Percentiles rank a stretch among this genome's conserved stretches.
Conservation (phyloP, 1,140 invertebrate genomes). For the Drosophila kikkawai region DNA sequence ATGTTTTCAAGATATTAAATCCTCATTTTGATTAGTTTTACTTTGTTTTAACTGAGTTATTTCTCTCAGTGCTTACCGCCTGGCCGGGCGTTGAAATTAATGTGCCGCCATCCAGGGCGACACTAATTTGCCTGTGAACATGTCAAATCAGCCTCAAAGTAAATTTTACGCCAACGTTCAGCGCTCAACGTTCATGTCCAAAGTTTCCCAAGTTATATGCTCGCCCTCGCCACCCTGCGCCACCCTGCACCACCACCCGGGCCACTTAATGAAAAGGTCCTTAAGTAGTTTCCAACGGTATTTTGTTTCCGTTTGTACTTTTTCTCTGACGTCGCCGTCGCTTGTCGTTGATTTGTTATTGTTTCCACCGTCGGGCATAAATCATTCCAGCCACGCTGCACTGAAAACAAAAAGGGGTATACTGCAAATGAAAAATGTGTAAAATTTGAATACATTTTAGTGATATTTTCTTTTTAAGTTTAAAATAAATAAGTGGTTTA, state of each 20-base stretch:
- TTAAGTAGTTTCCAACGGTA: constrained; percentile 84
- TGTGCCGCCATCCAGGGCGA: constrained; percentile 71
- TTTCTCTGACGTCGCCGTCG: constrained; percentile 63
- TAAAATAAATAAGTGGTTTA: no score
- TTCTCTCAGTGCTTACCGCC: constrained; percentile 20
- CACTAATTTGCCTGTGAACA: constrained; percentile 83
- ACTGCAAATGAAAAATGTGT: no score
- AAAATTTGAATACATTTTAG: no score
- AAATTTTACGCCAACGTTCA: constrained; percentile 67
- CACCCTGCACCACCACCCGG: constrained; percentile 18
- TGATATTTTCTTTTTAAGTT: no score
- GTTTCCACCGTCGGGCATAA: constrained; percentile 76
- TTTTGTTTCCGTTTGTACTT: constrained; percentile 83
- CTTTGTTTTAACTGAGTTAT: fast-evolving
- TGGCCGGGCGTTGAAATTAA: constrained; percentile 69
- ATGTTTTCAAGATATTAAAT: not conserved
- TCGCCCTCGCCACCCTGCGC: constrained; percentile 3
- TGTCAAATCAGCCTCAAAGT: constrained; percentile 80
- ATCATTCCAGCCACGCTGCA: constrained; percentile 51
- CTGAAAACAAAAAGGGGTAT: not conserved
- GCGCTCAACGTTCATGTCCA: constrained; percentile 24
- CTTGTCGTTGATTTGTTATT: constrained; percentile 80
- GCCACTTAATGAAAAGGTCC: constrained; percentile 83
- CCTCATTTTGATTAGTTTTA: not conserved
- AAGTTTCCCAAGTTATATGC: constrained; percentile 22